Evolutionary conservation across 53 echinoderm and acorn worm genomes (phyloP).

Genomic region (Actinopyga echinites): DNA sequence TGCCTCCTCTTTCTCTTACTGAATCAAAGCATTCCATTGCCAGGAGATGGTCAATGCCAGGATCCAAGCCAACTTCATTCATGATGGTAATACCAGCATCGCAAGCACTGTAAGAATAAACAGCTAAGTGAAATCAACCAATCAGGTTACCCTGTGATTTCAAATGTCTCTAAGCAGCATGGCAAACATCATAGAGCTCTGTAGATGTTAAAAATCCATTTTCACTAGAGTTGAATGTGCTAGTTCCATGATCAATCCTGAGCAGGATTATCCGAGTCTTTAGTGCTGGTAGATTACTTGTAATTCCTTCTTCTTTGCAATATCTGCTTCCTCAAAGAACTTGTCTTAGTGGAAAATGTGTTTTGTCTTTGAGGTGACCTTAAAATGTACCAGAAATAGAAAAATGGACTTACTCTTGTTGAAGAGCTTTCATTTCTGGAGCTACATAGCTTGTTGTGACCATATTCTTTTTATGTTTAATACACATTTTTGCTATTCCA

Average conservation of each 20-base stretch:
- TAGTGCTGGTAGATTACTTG: too few relatives aligned
- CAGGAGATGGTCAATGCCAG: constrained; percentile 96
- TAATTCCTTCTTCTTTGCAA: too few relatives aligned
- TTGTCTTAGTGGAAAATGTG: too few relatives aligned
- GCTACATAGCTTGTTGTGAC: constrained; percentile 85
- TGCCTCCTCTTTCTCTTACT: constrained; percentile 74
- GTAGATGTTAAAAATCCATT: background rate
- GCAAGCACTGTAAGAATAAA: constrained; percentile 58
- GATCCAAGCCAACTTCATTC: constrained; percentile 88
- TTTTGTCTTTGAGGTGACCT: too few relatives aligned
- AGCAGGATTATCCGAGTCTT: too few relatives aligned
- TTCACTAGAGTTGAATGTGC: background rate
- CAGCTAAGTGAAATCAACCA: background rate
- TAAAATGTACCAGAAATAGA: too few relatives aligned
- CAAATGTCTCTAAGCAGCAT: background rate
- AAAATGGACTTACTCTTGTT: constrained; percentile 74
- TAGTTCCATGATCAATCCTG: too few relatives aligned
- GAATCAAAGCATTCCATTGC: constrained; percentile 91
- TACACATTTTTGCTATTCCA: constrained; percentile 65
- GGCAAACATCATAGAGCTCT: background rate
- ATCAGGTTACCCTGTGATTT: background rate
- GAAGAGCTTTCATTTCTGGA: constrained; percentile 81
- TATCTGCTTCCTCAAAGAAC: too few relatives aligned
- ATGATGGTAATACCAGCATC: constrained; percentile 83
- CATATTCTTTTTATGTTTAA: constrained; percentile 74